These are phyloP conservation scores for Podabrus alpinus DNA, from an alignment of 2,888 invertebrate species.

Conservation along the genomic window DNA sequence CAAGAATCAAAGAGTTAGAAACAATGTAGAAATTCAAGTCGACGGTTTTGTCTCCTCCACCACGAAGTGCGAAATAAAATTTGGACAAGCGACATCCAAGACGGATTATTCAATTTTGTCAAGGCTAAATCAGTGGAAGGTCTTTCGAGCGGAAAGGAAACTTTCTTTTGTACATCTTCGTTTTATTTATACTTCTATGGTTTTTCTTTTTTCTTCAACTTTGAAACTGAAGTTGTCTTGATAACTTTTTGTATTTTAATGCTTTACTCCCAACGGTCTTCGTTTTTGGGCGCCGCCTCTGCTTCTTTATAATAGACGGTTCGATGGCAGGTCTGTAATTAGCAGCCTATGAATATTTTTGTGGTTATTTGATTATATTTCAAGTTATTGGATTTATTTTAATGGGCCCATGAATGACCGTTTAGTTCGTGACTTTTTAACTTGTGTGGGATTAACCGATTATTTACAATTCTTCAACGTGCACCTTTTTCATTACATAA, in stretches of 20 bases:
- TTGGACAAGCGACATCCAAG: background rate
- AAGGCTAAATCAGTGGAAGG: background rate
- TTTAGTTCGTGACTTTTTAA: constrained; percentile 5
- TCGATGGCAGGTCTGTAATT: constrained; percentile 51
- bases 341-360: constrained; percentile 51
- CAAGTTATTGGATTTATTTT: constrained; percentile 35
- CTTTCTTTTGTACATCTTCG: background rate
- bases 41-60: background rate
- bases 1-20: constrained; percentile 21
- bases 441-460: background rate
- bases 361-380: constrained; percentile 47
- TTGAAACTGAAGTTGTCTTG: constrained; percentile 20
- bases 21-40: background rate
- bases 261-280: constrained; percentile 30
- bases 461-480: background rate
- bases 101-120: background rate
- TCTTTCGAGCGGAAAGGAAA: background rate
- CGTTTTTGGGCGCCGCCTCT: constrained; percentile 44
- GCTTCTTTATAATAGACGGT: constrained; percentile 55
- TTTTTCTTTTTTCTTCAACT: constrained; percentile 7
- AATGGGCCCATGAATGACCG: constrained; percentile 7
- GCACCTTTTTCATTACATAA: background rate
- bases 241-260: constrained; percentile 30
- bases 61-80: background rate
- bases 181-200: constrained; percentile 19